Percentiles rank a stretch among this genome's conserved stretches.
phyloP scores from a whole-genome alignment of 2,888 invertebrate species.

The Lutraria lutraria region DNA sequence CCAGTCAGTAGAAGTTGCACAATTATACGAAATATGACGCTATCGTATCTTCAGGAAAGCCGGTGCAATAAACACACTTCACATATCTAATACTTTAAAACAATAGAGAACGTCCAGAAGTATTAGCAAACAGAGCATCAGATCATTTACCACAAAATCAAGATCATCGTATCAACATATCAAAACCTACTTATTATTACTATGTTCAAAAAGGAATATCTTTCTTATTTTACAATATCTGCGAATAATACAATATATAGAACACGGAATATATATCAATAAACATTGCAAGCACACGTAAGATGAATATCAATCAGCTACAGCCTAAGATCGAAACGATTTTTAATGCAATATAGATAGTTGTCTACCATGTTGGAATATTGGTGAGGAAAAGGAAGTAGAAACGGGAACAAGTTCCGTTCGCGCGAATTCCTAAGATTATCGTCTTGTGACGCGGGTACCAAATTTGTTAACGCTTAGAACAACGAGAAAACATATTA shows the following conservation, averaged over 20 bases:
- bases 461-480: slow-evolving; percentile 31
- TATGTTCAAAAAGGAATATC: background rate
- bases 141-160: background rate
- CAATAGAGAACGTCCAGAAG: too few species aligned
- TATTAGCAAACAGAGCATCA: too few species aligned
- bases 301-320: background rate
- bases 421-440: background rate
- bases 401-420: slow-evolving; percentile 4
- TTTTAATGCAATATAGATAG: background rate
- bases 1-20: background rate
- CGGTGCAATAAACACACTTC: too few species aligned
- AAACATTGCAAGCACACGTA: background rate
- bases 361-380: slow-evolving; percentile 62
- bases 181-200: background rate
- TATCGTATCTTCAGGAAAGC: too few species aligned
- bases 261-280: background rate
- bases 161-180: background rate
- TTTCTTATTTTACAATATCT: background rate
- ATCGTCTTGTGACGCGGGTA: slow-evolving; percentile 19
- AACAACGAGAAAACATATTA: slow-evolving; percentile 13
- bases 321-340: slow-evolving; percentile 34
- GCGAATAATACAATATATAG: background rate
- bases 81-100: too few species aligned
- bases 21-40: background rate
- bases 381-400: slow-evolving; percentile 53